These are phyloP conservation scores for Notothenia coriiceps DNA, from an alignment of 2,113 vertebrate genomes.

Conservation along the genomic window DNA sequence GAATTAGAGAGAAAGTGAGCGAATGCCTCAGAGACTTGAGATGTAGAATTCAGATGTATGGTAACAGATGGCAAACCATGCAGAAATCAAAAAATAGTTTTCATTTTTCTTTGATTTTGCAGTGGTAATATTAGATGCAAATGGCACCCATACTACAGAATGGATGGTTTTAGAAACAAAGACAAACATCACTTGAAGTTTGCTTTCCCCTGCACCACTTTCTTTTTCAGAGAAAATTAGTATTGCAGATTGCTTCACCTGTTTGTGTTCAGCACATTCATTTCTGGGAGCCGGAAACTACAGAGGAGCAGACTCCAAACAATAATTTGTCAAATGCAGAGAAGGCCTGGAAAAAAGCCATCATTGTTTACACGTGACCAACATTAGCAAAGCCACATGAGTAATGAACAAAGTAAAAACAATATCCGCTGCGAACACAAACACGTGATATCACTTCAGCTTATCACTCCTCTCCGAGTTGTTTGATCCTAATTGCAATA, in stretches of 20 bases:
- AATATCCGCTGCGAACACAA: not conserved
- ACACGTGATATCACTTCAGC: slow-evolving; percentile 30
- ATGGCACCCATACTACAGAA: slow-evolving; percentile 75
- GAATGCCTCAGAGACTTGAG: slow-evolving; percentile 67
- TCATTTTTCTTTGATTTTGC: slow-evolving; percentile 81
- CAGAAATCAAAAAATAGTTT: slow-evolving; percentile 83
- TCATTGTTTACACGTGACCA: slow-evolving; percentile 74
- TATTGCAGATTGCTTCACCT: slow-evolving; percentile 73
- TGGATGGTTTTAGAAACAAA: slow-evolving; percentile 72
- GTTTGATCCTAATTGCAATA: slow-evolving; percentile 79
- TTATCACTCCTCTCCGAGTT: slow-evolving; percentile 47
- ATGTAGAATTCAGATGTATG: slow-evolving; percentile 74
- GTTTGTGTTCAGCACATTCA: slow-evolving; percentile 78
- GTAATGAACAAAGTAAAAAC: slow-evolving; percentile 36
- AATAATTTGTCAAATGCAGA: slow-evolving; percentile 75
- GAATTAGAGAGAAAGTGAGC: slow-evolving; percentile 68
- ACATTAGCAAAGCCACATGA: slow-evolving; percentile 67
- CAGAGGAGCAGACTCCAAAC: slow-evolving; percentile 72
- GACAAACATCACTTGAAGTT: slow-evolving; percentile 67
- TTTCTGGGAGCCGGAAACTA: slow-evolving; percentile 69
- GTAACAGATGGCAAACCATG: slow-evolving; percentile 84
- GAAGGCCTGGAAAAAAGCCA: slow-evolving; percentile 68
- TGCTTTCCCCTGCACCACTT: slow-evolving; percentile 36
- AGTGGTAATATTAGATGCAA: slow-evolving; percentile 81
- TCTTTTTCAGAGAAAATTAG: slow-evolving; percentile 60